These are phyloP conservation scores for Malurus cyaneus DNA, from an alignment of 2,113 vertebrate genomes.

Conservation along the genomic window DNA sequence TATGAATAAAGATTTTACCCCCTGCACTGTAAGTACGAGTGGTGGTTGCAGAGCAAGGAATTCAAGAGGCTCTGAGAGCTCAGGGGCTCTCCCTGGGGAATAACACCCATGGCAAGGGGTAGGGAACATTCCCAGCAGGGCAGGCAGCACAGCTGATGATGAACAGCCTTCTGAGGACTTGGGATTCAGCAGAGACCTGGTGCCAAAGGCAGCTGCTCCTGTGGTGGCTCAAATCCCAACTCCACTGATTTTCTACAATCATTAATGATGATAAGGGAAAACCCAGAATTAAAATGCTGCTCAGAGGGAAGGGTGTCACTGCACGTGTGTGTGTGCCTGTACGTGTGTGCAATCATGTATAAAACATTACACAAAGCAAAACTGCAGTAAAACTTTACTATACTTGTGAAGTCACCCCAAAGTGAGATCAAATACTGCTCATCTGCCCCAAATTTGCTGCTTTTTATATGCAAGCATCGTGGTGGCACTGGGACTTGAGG, in stretches of 20 bases:
- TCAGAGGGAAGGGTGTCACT: not conserved
- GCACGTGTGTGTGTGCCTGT: rapidly evolving
- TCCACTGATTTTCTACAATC: not conserved
- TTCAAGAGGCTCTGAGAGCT: not conserved
- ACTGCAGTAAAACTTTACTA: not conserved
- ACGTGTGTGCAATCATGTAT: rapidly evolving
- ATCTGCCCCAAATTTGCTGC: not conserved
- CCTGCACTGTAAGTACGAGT: slow-evolving; percentile 12
- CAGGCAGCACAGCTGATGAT: not conserved
- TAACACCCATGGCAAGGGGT: not conserved
- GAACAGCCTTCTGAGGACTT: not conserved
- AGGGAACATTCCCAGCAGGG: not conserved
- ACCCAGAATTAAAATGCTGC: not conserved
- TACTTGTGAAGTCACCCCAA: not conserved
- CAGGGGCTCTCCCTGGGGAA: not conserved
- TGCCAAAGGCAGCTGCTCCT: not conserved
- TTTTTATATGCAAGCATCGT: not conserved
- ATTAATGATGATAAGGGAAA: not conserved
- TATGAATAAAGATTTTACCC: slow-evolving; percentile 16
- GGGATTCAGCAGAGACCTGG: rapidly evolving
- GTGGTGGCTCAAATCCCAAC: not conserved
- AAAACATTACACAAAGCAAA: not conserved
- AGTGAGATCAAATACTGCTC: not conserved
- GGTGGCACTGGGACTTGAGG: not conserved
- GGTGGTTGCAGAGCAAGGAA: not conserved